Conservation (phyloP, 2,888 invertebrate species). For the Nemotelus pantherinus region DNA sequence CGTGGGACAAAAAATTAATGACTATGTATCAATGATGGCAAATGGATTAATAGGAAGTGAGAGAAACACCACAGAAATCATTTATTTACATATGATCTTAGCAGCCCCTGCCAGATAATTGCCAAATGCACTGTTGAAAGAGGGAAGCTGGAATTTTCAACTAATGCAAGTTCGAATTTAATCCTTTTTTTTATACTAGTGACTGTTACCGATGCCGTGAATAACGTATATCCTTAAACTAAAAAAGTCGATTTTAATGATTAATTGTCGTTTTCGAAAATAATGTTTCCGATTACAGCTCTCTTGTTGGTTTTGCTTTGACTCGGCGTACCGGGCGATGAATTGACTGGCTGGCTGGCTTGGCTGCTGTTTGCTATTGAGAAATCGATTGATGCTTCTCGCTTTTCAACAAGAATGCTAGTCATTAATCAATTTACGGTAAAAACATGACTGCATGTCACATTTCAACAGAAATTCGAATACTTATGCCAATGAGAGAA, state of each 20-base stretch:
- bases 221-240: background rate
- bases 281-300: constrained; percentile 3
- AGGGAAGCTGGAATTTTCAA: background rate
- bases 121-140: background rate
- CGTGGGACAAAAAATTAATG: constrained; percentile 24
- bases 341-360: no score
- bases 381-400: constrained; percentile 16
- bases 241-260: constrained; percentile 35
- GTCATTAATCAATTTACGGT: constrained; percentile 38
- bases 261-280: constrained; percentile 5
- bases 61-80: background rate
- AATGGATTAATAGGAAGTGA: background rate
- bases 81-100: constrained; percentile 34
- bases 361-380: background rate
- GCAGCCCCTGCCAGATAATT: background rate
- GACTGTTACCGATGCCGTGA: background rate
- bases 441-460: constrained; percentile 41
- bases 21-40: background rate
- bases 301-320: background rate
- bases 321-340: no score
- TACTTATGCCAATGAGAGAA: constrained; percentile 32
- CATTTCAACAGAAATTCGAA: constrained; percentile 31
- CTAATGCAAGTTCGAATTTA: constrained; percentile 21
- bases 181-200: constrained; percentile 14
- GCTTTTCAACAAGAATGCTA: constrained; percentile 20